Evolutionary conservation across 2,888 invertebrate genomes (phyloP).

Genomic region (Eupsilia transversa): DNA sequence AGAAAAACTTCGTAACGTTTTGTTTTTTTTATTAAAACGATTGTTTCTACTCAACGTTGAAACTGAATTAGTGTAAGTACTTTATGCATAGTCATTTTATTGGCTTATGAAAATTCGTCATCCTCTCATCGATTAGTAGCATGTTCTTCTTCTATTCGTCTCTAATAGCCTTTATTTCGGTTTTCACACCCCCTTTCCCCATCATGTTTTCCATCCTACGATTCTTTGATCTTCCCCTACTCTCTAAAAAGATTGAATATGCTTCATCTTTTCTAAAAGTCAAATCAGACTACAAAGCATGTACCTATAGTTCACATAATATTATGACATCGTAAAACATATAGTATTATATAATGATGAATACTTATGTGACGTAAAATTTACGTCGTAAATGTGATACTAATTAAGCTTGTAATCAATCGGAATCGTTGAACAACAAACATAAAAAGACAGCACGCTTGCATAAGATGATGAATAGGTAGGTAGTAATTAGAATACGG

Average conservation of each 20-base stretch:
- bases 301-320: not conserved
- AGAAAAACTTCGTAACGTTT: not conserved
- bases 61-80: not conserved
- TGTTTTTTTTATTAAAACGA: not conserved
- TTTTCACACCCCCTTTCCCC: not conserved
- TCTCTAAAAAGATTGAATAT: not conserved
- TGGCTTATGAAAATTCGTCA: not conserved
- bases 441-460: not conserved
- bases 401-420: constrained; percentile 27
- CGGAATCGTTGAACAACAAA: constrained; percentile 5
- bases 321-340: not conserved
- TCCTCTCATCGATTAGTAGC: too few relatives aligned
- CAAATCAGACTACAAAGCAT: too few relatives aligned
- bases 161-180: not conserved
- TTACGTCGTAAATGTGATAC: too few relatives aligned
- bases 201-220: too few relatives aligned
- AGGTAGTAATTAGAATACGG: constrained; percentile 3
- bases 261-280: not conserved
- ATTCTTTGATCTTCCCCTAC: not conserved
- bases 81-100: not conserved
- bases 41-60: not conserved
- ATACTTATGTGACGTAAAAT: constrained; percentile 3
- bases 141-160: not conserved
- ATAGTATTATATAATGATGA: not conserved
- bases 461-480: constrained; percentile 4